A percentile compares a stretch with the other conserved stretches of the same genome.
Evolutionary conservation across 2,888 invertebrate genomes (phyloP).

Genomic region (Diabrotica balteata): DNA sequence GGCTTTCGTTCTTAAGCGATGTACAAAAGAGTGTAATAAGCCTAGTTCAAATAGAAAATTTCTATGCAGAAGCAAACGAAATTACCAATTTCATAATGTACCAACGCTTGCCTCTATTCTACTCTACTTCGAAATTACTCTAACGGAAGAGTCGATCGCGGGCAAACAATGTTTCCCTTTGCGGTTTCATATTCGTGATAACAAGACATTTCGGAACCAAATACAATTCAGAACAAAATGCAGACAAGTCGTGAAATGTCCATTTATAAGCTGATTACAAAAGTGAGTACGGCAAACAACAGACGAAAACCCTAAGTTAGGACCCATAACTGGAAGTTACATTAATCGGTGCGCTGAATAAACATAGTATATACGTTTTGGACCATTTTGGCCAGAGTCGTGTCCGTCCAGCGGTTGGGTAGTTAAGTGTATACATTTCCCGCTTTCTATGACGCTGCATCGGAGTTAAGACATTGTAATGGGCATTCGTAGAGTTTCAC

Average conservation of each 20-base stretch:
- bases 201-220: conserved; percentile 19
- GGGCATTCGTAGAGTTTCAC: too few species aligned
- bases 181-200: conserved; percentile 14
- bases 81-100: too few species aligned
- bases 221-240: conserved; percentile 7
- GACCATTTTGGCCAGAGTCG: too few species aligned
- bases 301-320: conserved; percentile 10
- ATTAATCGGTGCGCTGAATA: conserved; percentile 13
- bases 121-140: neutral
- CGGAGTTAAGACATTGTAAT: too few species aligned
- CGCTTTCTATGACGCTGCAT: too few species aligned
- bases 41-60: too few species aligned
- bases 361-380: neutral
- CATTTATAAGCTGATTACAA: conserved; percentile 23
- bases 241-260: conserved; percentile 14
- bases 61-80: too few species aligned
- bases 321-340: conserved; percentile 15
- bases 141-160: conserved; percentile 3
- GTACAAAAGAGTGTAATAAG: too few species aligned
- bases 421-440: too few species aligned
- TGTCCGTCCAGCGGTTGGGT: too few species aligned
- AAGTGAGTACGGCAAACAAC: conserved; percentile 21
- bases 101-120: too few species aligned
- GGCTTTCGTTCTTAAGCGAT: too few species aligned
- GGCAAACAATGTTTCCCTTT: neutral